Conservation (phyloP, 2,113 vertebrate genomes). For the Ibidorhyncha struthersii region DNA sequence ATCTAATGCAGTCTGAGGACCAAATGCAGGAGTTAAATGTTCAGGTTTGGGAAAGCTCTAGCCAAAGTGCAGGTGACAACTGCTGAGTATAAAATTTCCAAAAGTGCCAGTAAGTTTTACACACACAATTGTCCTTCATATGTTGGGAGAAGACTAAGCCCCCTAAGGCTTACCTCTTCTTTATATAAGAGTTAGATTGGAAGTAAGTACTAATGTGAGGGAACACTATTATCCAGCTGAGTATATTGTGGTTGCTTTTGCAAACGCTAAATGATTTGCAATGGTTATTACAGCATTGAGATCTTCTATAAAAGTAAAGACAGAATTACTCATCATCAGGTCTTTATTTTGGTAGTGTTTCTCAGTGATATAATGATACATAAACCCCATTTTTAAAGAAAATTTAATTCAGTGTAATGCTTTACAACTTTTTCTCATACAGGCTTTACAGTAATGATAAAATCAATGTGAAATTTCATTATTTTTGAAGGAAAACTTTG, state of each 20-base stretch:
- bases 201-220: neutral
- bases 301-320: neutral
- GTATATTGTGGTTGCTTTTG: neutral
- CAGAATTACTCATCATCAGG: neutral
- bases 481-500: neutral
- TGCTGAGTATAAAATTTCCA: neutral
- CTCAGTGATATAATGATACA: neutral
- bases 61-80: neutral
- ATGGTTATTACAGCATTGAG: neutral
- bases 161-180: neutral
- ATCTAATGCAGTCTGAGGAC: neutral
- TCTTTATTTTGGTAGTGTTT: neutral
- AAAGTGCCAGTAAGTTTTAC: neutral
- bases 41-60: neutral
- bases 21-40: neutral
- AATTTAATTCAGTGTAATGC: neutral
- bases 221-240: neutral
- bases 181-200: neutral
- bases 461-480: neutral
- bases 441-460: neutral
- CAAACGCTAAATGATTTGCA: neutral
- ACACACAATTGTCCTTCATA: neutral
- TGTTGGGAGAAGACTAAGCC: neutral
- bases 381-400: neutral
- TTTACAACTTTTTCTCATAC: neutral